Conservation (phyloP, 2,888 invertebrate species). For the Aricia artaxerxes region DNA sequence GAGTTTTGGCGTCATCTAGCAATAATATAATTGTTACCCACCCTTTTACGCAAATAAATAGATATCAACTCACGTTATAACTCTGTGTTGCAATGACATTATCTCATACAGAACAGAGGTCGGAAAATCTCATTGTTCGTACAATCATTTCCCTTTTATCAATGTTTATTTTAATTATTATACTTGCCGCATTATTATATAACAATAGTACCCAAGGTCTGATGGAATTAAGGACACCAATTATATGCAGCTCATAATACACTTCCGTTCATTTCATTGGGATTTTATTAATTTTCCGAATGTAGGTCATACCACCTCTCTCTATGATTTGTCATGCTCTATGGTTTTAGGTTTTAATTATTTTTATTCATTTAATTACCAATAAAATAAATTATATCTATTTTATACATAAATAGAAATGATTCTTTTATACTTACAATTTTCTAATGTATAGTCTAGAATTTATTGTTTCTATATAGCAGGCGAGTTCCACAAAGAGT, state of each 20-base stretch:
- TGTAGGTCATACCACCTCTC: background rate
- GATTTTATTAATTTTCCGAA: background rate
- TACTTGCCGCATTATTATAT: constrained; percentile 36
- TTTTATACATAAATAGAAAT: too few species aligned
- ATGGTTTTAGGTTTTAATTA: background rate
- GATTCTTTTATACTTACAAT: too few species aligned
- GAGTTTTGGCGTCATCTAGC: too few species aligned
- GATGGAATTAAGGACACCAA: constrained; percentile 40
- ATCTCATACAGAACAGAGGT: background rate
- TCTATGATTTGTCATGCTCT: background rate
- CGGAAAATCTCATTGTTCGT: constrained; percentile 13
- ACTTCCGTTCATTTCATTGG: background rate
- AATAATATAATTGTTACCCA: too few species aligned
- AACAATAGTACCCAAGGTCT: constrained; percentile 45
- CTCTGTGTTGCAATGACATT: background rate
- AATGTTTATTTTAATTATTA: constrained; percentile 33
- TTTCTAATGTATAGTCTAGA: too few species aligned
- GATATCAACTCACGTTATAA: too few species aligned
- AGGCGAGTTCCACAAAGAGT: too few species aligned
- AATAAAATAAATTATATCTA: too few species aligned
- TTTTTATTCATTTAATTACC: too few species aligned
- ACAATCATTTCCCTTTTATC: constrained; percentile 33
- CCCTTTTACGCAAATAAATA: too few species aligned
- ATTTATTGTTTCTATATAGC: too few species aligned
- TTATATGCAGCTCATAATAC: constrained; percentile 1